Percentiles rank a stretch among this genome's conserved stretches.
These are phyloP conservation scores for Syngnathus scovelli DNA, from an alignment of 2,113 vertebrate genomes.

Conservation along the genomic window DNA sequence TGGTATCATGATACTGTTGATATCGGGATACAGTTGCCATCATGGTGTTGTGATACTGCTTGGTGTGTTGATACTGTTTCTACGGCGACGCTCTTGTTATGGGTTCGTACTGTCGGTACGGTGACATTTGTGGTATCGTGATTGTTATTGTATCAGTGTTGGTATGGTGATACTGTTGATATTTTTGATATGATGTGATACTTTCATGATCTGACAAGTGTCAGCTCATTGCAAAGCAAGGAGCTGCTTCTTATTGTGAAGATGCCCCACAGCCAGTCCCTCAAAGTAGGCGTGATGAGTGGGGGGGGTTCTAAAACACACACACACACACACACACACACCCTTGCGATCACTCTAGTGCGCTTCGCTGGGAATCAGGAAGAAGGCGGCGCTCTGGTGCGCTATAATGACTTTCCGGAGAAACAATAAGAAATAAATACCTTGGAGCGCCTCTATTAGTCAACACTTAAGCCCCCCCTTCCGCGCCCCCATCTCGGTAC, in stretches of 20 bases:
- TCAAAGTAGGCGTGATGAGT: constrained; percentile 36
- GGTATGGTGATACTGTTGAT: neutral
- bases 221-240: constrained; percentile 55
- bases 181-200: neutral
- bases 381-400: constrained; percentile 61
- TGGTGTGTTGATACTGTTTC: neutral
- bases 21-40: neutral
- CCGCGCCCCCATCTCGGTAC: neutral
- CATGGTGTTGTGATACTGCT: neutral
- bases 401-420: constrained; percentile 68
- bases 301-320: constrained; percentile 30
- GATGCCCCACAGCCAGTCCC: constrained; percentile 59
- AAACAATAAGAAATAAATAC: constrained; percentile 75
- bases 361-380: constrained; percentile 48
- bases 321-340: constrained; percentile 17
- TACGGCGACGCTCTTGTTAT: too few relatives aligned
- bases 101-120: too few relatives aligned
- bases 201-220: neutral
- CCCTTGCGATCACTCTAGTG: constrained; percentile 11
- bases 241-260: constrained; percentile 51
- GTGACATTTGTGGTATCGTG: neutral
- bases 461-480: constrained; percentile 64
- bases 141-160: neutral
- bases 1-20: neutral
- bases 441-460: constrained; percentile 75